A percentile compares a stretch with the other conserved stretches of the same genome.
Evolutionary conservation across 1,140 invertebrate genomes (phyloP).

Genomic region (Musca domestica): DNA sequence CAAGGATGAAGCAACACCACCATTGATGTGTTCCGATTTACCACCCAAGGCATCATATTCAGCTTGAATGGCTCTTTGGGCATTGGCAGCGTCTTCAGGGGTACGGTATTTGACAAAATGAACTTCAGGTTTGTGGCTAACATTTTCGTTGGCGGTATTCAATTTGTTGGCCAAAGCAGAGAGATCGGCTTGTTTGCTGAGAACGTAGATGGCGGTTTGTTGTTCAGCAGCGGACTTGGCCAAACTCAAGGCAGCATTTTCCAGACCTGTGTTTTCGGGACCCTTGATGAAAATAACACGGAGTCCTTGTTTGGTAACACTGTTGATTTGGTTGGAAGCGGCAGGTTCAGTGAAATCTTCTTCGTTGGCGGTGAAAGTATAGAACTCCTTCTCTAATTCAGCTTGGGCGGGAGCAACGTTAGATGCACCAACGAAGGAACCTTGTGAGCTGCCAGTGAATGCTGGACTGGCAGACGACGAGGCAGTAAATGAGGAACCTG

Average conservation of each 20-base stretch:
- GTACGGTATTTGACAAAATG: slow-evolving; percentile 50
- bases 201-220: slow-evolving; percentile 80
- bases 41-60: slow-evolving; percentile 44
- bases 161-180: slow-evolving; percentile 40
- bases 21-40: slow-evolving; percentile 35
- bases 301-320: slow-evolving; percentile 71
- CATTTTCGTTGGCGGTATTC: slow-evolving; percentile 33
- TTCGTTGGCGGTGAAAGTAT: slow-evolving; percentile 44
- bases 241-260: slow-evolving; percentile 63
- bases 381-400: slow-evolving; percentile 39
- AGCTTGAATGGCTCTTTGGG: slow-evolving; percentile 44
- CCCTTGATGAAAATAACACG: slow-evolving; percentile 85
- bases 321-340: slow-evolving; percentile 30
- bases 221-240: slow-evolving; percentile 68
- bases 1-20: slow-evolving; percentile 40
- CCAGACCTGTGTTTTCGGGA: slow-evolving; percentile 58
- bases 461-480: no score
- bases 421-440: no score
- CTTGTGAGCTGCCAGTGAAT: no score
- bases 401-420: no score
- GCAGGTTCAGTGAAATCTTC: slow-evolving; percentile 40
- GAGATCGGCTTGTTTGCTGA: slow-evolving; percentile 65
- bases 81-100: slow-evolving; percentile 42
- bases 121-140: slow-evolving; percentile 43
- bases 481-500: no score